Evolutionary conservation across 1,140 invertebrate species (phyloP), one percentile per base, ranked within the genome.

Genomic region (Phymastichus coffea): DNA sequence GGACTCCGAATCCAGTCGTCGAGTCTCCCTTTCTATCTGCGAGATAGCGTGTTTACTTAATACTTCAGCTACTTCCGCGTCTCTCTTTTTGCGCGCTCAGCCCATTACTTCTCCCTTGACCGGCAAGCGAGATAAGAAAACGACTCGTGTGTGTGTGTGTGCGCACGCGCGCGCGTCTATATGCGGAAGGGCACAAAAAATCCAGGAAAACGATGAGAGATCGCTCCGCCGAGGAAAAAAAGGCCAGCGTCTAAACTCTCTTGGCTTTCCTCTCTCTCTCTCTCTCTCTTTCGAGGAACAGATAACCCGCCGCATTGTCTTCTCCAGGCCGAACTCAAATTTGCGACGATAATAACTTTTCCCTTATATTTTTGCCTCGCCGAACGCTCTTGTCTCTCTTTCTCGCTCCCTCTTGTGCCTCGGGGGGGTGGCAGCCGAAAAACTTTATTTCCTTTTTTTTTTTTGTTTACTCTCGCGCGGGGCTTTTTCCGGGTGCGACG

Each of bases 301-400:
- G 69, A 71, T 72, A 72, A 66, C 61, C 49, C 68, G n/a, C 20
- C 2, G 25, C n/a, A n/a, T 15, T n/a, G 41, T 47, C 59, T 62
- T 63, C 57, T 60, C 57, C 53, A 37, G 48, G 38, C 53, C 38
- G 53, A 66, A 72, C 63, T 65, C 68, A 65, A 70, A 72, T 71
- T 71, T 66, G 43, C 63, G 41, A 51, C 58, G 66, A 69, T 68
- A 68, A 68, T 71, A 71, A 71, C 65, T 71, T 71, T 61, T 41
- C 23, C 54, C 52, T 64, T 64, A n/a, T n/a, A 46, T 64, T 66
- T 64, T 56, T 22, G 23, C 53, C 61, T 28, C 41, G 38, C n/a
- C 25, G 23, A 46, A n/a, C n/a, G n/a, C n/a, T n/a, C n/a, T n/a
- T n/a, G n/a, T n/a, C n/a, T n/a, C n/a, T n/a, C 8, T 48, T 38